Base-by-base conservation (phyloP, 1,140 invertebrate genomes). In the Dinothrombium tinctorium region DNA sequence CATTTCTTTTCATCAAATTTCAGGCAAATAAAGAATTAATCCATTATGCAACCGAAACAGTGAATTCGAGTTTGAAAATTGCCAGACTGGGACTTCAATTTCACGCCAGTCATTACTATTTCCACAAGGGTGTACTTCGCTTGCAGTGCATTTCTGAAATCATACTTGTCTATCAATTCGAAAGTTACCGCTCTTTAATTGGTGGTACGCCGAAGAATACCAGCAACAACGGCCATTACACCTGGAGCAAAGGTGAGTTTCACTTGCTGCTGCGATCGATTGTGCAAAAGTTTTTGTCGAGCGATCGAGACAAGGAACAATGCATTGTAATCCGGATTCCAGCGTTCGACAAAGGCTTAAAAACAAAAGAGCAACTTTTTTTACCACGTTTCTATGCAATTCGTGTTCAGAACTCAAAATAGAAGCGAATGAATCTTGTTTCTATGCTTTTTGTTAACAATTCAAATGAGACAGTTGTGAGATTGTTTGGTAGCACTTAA, bases 1-100 rank as follows among this genome's bases (percentile, higher is more conserved):
- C n/a, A n/a, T n/a, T n/a, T n/a, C n/a, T n/a, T n/a, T n/a, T n/a
- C n/a, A n/a, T n/a, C n/a, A n/a, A n/a, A n/a, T n/a, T n/a, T n/a
- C n/a, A n/a, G n/a, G n/a, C n/a, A n/a, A n/a, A n/a, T n/a, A n/a
- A n/a, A n/a, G n/a, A 36, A 36, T 21, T 36, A 12, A 21, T 36
- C 8, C 17, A 36, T 11, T 36, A 36, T 36, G 17, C 12, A 36
- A 7, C 33, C 17, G 20, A 36, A 19, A 36, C 8, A 21, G 33
- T 22, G 9, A 15, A 12, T 20, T 9, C 7, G 12, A 17, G 14
- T 4, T 21, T 36, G 12, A n/a, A 21, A 7, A 12, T 22, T 20
- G 17, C 17, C n/a, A 19, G 33, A 28, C 25, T 44, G 6, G 42
- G 42, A 8, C 29, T 44, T 11, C 14, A 24, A 15, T 44, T 44